These are phyloP conservation scores for Trichacis sp. DNA, from an alignment of 2,888 invertebrate genomes.

Conservation along the genomic window DNA sequence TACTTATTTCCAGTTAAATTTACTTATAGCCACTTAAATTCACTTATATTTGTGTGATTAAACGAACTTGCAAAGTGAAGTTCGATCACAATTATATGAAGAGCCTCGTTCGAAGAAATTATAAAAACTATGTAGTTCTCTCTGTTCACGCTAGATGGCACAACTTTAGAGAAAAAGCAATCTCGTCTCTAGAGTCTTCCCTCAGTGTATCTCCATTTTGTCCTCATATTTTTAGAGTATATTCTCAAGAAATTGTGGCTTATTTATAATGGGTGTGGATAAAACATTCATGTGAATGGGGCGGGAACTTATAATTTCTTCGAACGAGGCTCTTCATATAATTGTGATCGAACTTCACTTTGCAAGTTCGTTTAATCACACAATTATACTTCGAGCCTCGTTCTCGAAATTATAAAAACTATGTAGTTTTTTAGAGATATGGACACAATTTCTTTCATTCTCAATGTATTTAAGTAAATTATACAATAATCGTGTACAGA, in stretches of 20 bases:
- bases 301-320: not conserved
- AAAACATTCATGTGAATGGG: not conserved
- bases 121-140: not conserved
- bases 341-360: not conserved
- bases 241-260: not conserved
- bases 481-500: too few species aligned
- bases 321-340: not conserved
- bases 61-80: too few species aligned
- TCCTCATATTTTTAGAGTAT: not conserved
- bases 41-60: too few species aligned
- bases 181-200: not conserved
- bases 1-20: too few species aligned
- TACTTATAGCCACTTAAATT: too few species aligned
- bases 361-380: not conserved
- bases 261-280: not conserved
- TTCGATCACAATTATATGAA: too few species aligned
- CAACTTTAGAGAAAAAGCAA: not conserved
- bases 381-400: not conserved
- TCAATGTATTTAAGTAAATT: too few species aligned
- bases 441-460: too few species aligned
- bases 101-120: too few species aligned
- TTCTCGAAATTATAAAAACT: not conserved
- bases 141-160: not conserved
- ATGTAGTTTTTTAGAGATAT: not conserved
- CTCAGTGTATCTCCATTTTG: not conserved